Evolutionary conservation across 2,113 vertebrate species (phyloP).

Genomic region (Gorsachius goisagi): DNA sequence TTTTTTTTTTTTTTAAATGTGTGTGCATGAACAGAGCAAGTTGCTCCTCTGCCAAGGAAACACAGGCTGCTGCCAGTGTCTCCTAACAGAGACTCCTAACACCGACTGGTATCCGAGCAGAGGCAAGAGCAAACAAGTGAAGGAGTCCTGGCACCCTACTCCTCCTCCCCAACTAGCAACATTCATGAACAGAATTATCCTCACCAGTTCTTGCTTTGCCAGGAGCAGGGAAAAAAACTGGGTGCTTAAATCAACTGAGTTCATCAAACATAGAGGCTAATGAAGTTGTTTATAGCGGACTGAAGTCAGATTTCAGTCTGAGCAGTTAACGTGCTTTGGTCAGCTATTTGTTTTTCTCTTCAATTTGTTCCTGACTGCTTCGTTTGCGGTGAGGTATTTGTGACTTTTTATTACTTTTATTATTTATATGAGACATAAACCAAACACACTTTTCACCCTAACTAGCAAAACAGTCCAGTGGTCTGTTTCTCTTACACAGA

Average conservation of each 20-base stretch:
- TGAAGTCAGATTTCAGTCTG: not conserved
- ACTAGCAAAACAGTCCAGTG: not conserved
- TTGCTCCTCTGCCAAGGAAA: conserved; percentile 15
- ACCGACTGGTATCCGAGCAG: not conserved
- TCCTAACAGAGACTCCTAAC: not conserved
- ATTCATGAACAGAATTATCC: not conserved
- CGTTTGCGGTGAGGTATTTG: conserved; percentile 1
- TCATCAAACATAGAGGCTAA: not conserved
- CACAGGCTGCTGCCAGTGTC: not conserved
- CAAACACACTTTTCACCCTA: conserved; percentile 22
- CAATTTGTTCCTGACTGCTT: not conserved
- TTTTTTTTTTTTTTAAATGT: too few species aligned
- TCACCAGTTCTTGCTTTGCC: not conserved
- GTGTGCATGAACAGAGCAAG: not conserved
- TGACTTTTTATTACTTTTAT: conserved; percentile 40
- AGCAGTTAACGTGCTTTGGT: not conserved
- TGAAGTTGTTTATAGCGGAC: not conserved
- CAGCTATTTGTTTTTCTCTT: conserved; percentile 47
- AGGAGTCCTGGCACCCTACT: not conserved
- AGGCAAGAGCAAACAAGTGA: not conserved
- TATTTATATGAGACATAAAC: conserved; percentile 51
- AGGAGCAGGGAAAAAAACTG: not conserved
- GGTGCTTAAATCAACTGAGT: not conserved
- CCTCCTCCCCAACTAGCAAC: not conserved
- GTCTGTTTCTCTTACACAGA: conserved; percentile 5